Evolutionary conservation across 1,140 invertebrate genomes (phyloP), one percentile per base, ranked within the genome.

Genomic region (Trigoniulus corallinus): DNA sequence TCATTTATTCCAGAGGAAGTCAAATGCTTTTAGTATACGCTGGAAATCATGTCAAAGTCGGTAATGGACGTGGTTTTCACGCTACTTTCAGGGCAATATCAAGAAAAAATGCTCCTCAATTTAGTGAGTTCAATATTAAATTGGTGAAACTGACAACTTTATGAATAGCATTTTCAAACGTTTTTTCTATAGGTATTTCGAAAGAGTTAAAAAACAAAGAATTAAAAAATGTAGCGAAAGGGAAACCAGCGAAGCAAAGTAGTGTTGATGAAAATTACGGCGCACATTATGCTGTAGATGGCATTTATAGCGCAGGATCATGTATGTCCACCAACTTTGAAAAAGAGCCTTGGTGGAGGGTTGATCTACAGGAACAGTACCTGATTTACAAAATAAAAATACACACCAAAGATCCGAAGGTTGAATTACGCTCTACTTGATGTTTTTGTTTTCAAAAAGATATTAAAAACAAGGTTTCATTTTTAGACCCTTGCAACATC

Each of bases 321-420:
- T 60, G 59, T 39, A 54, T 53, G 0, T 41, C 56, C 2, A 60
- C 59, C 0, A 54, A 54, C 29, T 55, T 58, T 26, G 59, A 59
- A 50, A 50, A 46, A n/a, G 59, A 60, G 21, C 59, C 59, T 7
- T 60, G 58, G 58, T 60, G 59, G 59, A 50, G 59, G 50, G 56
- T 60, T 1, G 53, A 60, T 44, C 29, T 60, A 23, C 59, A 60
- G 37, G 59, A 60, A 34, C 29, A 51, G 21, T 55, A 58, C 37
- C 25, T 58, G 3, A 52, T 60, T 15, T 43, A 60, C 45, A 55
- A 55, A 20, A 52, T 60, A 21, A 51, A 58, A 51, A 51, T 60
- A 12, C 50, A 58, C 42, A 54, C 26, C 21, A 2, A 51, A 18
- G 29, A 52, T 22, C 24, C 21, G 27, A 24, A 34, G 15, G n/a